Percentiles rank a stretch among this genome's conserved stretches.
phyloP scores from a whole-genome alignment of 2,113 vertebrate species.

The Sturnira hondurensis region DNA sequence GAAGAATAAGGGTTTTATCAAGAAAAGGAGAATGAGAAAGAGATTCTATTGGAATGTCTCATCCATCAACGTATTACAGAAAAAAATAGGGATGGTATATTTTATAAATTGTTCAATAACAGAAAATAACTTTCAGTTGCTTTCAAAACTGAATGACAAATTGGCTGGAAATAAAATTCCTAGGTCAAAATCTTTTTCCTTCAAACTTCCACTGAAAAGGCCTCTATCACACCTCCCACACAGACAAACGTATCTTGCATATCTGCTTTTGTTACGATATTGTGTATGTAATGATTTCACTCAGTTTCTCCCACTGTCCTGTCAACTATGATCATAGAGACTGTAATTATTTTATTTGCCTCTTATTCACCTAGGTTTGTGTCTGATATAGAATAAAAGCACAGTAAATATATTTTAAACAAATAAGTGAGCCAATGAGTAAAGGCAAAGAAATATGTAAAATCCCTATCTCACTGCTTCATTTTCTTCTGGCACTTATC shows the following conservation, averaged over 20 bases:
- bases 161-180: not conserved
- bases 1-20: not conserved
- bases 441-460: not conserved
- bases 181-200: not conserved
- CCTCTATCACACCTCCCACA: not conserved
- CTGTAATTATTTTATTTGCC: not conserved
- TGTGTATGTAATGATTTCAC: not conserved
- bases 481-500: not conserved
- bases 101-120: not conserved
- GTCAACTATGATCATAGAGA: not conserved
- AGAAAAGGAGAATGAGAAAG: not conserved
- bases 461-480: not conserved
- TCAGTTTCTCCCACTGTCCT: not conserved
- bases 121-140: not conserved
- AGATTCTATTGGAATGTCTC: not conserved
- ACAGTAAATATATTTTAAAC: not conserved
- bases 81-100: not conserved
- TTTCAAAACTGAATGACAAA: not conserved
- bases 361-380: not conserved
- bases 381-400: not conserved
- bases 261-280: not conserved
- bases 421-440: not conserved
- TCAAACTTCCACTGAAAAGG: not conserved
- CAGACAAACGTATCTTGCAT: not conserved
- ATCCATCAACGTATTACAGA: not conserved